These are phyloP conservation scores for Dolichopus griseipennis DNA, from an alignment of 2,888 invertebrate species.

Conservation along the genomic window DNA sequence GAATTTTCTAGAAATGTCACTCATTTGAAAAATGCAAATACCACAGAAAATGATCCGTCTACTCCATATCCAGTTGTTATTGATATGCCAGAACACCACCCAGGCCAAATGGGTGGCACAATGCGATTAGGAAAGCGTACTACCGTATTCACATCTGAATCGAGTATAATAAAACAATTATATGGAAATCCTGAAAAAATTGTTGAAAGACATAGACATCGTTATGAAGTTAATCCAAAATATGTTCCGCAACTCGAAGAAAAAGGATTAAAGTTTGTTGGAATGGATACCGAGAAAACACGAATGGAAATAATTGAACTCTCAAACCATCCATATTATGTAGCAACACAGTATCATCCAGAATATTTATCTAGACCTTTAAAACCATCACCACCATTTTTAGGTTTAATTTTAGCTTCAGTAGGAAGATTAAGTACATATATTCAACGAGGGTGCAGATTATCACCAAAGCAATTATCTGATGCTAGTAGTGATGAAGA, in stretches of 20 bases:
- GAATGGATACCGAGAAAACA: conserved; percentile 67
- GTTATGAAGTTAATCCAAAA: conserved; percentile 93
- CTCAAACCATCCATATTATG: conserved; percentile 81
- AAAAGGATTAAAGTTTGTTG: conserved; percentile 82
- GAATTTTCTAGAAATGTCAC: conserved; percentile 88
- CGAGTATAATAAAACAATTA: conserved; percentile 55
- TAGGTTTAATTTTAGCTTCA: conserved; percentile 87
- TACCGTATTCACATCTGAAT: conserved; percentile 62
- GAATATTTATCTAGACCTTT: conserved; percentile 91
- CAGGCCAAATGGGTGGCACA: conserved; percentile 89
- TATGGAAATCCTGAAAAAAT: conserved; percentile 70
- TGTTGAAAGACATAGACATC: conserved; percentile 92
- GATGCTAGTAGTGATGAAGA: conserved; percentile 60
- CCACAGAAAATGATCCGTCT: conserved; percentile 72
- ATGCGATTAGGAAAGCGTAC: conserved; percentile 94
- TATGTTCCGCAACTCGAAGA: conserved; percentile 70
- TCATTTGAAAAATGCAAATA: conserved; percentile 66
- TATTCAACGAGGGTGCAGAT: conserved; percentile 61
- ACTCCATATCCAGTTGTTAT: conserved; percentile 76
- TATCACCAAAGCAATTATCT: conserved; percentile 65
- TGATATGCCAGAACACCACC: conserved; percentile 98
- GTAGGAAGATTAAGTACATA: conserved; percentile 68
- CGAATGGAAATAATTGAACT: conserved; percentile 94
- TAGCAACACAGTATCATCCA: conserved; percentile 95
- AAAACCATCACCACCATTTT: conserved; percentile 88